phyloP scores from a whole-genome alignment of 2,113 vertebrate genomes.

The Orycteropus afer region DNA sequence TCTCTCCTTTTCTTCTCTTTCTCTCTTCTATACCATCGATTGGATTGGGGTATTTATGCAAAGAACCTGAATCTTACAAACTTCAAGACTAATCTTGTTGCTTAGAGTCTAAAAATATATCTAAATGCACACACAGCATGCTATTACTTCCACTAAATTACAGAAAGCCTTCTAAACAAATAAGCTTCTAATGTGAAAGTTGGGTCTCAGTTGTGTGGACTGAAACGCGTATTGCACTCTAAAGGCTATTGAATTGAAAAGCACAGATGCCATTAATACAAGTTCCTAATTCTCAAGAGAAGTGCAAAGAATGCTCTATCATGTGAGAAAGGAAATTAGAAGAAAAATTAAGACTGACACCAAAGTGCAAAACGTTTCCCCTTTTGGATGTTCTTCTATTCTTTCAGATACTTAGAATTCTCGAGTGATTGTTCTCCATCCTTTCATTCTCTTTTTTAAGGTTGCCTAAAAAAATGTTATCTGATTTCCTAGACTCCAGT shows the following conservation, averaged over 20 bases:
- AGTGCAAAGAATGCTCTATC: conserved; percentile 48
- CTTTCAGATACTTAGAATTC: neutral
- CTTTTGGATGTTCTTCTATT: neutral
- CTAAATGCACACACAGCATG: conserved; percentile 78
- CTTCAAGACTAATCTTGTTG: conserved; percentile 77
- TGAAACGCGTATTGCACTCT: conserved; percentile 70
- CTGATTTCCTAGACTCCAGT: neutral
- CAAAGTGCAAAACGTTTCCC: conserved; percentile 24
- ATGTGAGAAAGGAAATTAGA: conserved; percentile 53
- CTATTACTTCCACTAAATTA: conserved; percentile 86
- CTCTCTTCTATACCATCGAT: neutral
- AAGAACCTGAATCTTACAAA: conserved; percentile 63
- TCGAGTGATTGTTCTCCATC: neutral
- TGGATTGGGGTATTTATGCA: conserved; percentile 11
- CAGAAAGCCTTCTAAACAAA: conserved; percentile 79
- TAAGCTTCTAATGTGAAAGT: conserved; percentile 74
- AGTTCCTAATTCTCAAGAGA: conserved; percentile 40
- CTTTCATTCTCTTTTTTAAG: neutral
- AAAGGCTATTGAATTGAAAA: conserved; percentile 55
- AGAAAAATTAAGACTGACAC: conserved; percentile 64
- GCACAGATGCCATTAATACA: conserved; percentile 53
- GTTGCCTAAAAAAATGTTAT: neutral
- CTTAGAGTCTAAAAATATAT: conserved; percentile 82
- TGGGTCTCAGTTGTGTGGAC: conserved; percentile 61
- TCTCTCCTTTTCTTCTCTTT: neutral